Conservation (phyloP, 2,797 vertebrate species). For the Falco cherrug region DNA sequence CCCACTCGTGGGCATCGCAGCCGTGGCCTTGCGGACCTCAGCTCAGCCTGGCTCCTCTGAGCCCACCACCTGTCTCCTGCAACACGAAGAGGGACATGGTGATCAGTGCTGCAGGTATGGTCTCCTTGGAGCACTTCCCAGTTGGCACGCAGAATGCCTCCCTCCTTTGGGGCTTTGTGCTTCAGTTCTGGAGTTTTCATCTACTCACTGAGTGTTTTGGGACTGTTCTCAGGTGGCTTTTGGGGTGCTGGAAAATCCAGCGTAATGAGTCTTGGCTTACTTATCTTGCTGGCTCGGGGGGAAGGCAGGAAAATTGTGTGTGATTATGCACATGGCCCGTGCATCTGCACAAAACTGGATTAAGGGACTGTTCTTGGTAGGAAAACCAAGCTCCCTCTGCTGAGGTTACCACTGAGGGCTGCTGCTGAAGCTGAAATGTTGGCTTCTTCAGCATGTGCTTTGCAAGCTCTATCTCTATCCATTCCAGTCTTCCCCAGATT, state of each 20-base stretch:
- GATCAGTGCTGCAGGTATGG: conserved; percentile 78
- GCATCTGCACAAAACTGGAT: not conserved
- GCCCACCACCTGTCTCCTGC: conserved; percentile 64
- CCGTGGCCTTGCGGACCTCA: conserved; percentile 85
- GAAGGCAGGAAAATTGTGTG: not conserved
- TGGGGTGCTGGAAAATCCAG: not conserved
- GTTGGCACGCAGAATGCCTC: fast-evolving
- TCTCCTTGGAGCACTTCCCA: not conserved
- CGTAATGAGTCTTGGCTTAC: not conserved
- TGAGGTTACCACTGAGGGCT: not conserved
- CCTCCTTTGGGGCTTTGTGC: not conserved
- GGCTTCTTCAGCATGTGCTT: not conserved
- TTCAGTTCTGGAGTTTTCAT: not conserved
- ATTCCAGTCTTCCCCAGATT: not conserved
- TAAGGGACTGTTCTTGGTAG: not conserved
- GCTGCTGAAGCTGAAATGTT: not conserved
- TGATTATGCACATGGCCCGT: not conserved
- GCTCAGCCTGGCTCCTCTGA: conserved; percentile 75
- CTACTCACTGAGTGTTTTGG: not conserved
- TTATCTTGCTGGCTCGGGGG: not conserved
- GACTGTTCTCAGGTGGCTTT: not conserved
- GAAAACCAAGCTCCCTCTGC: not conserved
- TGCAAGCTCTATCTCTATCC: not conserved
- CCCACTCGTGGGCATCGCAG: conserved; percentile 83
- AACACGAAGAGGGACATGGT: conserved; percentile 73